Percentiles rank a stretch among this genome's conserved stretches.
phyloP scores from a whole-genome alignment of 2,113 vertebrate genomes.

The Aegypius monachus region DNA sequence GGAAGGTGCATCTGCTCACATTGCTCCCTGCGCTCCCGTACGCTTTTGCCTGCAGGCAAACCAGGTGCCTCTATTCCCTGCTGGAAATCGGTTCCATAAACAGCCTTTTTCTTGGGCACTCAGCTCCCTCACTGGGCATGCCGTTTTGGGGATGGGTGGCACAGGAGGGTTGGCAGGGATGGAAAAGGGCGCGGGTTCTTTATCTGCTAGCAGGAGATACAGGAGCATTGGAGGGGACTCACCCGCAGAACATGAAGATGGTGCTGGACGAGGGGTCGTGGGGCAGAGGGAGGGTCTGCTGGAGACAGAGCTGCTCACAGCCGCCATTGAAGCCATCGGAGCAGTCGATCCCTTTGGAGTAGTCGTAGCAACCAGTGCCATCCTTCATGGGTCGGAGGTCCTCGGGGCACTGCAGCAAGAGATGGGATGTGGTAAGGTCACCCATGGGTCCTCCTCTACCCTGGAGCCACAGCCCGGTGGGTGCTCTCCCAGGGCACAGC shows the following conservation, averaged over 20 bases:
- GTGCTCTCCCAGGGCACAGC: not conserved
- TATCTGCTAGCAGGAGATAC: not conserved
- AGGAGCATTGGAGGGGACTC: constrained; percentile 37
- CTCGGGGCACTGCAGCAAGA: constrained; percentile 84
- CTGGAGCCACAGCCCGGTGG: not conserved
- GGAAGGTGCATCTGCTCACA: constrained; percentile 32
- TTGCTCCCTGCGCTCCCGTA: not conserved
- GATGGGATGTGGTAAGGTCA: not conserved
- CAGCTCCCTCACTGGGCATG: too few species aligned
- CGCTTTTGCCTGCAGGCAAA: not conserved
- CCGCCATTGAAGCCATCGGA: constrained; percentile 96
- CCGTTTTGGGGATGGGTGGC: not conserved
- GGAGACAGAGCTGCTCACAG: constrained; percentile 96
- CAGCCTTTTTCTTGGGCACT: not conserved
- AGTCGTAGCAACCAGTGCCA: constrained; percentile 95
- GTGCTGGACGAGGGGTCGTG: constrained; percentile 89
- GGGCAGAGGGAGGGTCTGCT: constrained; percentile 89
- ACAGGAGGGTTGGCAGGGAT: not conserved
- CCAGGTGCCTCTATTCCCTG: not conserved
- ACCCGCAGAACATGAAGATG: constrained; percentile 99
- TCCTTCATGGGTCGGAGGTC: constrained; percentile 97
- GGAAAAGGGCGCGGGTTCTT: not conserved
- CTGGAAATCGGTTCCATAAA: not conserved
- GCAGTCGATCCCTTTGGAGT: constrained; percentile 94
- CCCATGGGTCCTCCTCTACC: fast-evolving